Evolutionary conservation across 2,113 vertebrate genomes (phyloP), one percentile per base, ranked within the genome.

Genomic region (Lonchura striata): DNA sequence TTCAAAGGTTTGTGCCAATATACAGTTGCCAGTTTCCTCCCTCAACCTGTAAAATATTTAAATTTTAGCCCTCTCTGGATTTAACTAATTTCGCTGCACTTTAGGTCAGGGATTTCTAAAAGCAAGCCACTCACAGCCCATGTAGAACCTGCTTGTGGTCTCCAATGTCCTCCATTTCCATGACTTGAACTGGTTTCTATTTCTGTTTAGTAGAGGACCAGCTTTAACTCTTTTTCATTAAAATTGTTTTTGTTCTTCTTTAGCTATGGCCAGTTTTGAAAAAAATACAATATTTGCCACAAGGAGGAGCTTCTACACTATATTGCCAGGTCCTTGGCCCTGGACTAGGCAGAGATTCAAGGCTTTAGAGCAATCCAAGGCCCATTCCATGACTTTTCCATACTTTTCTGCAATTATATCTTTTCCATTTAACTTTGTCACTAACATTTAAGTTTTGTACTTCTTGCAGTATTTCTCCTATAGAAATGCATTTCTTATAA

Each of bases 81-180:
- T 19, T 64, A 3, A 59, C 39, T 44, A n/a, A 54, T 23, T 54
- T 69, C 14, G 10, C 22, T 54, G 22, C 28, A 39, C 8, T 16
- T 44, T 20, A 84, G 28, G 19, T 71, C 35, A 42, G 41, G 74
- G 31, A 18, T 71, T 79, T 90, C 71, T 13, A 53, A 46, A 69
- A 70, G 50, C 3, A 5, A 84, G 33, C 8, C 2, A 1, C 33
- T 50, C 4, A 1, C 17, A 57, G n/a, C 16, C 33, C 2, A 12
- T 15, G 14, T 16, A 21, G 47, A 42, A 39, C 20, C 65, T 10
- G 5, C 13, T 54, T 7, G 0, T 4, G 4, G 21, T 52, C 44
- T 83, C 9, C 3, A 13, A n/a, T n/a, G 3, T 42, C 22, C 33
- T 89, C 59, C 35, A 30, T 35, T 72, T 7, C 31, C 24, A 42